Evolutionary conservation across 2,113 vertebrate genomes (phyloP).

Genomic region (Ophthalmotilapia sp.): DNA sequence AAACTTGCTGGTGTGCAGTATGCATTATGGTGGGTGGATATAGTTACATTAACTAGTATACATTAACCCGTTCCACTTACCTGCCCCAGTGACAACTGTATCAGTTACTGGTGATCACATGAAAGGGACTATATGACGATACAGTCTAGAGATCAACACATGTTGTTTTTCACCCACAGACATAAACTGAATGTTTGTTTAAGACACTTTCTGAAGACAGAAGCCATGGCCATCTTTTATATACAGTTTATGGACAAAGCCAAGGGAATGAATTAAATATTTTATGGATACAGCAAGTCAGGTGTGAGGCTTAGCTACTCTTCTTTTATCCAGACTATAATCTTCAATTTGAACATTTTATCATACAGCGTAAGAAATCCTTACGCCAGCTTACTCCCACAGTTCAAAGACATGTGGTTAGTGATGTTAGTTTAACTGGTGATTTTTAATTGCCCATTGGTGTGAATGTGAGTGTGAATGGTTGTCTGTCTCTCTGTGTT

Average conservation of each 20-base stretch:
- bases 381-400: neutral
- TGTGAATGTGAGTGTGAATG: neutral
- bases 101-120: neutral
- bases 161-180: neutral
- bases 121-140: neutral
- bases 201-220: neutral
- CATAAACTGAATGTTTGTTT: neutral
- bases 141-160: neutral
- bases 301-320: neutral
- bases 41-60: neutral
- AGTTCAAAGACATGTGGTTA: neutral
- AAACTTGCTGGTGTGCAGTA: neutral
- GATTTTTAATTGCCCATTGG: neutral
- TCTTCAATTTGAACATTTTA: neutral
- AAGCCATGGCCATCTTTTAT: neutral
- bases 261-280: neutral
- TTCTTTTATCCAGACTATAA: neutral
- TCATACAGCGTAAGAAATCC: neutral
- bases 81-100: neutral
- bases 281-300: neutral
- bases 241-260: neutral
- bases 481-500: neutral
- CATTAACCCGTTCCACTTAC: neutral
- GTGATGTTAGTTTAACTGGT: neutral
- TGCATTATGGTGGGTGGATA: neutral